Evolutionary conservation across 2,797 vertebrate genomes (phyloP), one percentile per base, ranked within the genome.

Genomic region (Rhabdophis nuchalis): DNA sequence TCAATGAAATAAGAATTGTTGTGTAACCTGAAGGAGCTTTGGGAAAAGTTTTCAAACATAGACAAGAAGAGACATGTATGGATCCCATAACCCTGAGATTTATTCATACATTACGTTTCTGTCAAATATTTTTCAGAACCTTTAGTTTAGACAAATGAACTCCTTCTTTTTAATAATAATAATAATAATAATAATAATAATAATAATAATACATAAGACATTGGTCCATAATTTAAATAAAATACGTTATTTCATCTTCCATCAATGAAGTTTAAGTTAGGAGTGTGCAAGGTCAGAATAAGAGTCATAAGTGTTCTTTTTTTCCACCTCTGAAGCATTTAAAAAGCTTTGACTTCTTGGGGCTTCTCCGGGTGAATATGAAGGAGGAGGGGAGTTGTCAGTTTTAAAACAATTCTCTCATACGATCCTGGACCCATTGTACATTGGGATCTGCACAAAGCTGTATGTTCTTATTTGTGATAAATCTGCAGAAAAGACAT

Each of bases 381-480:
- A 32, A 3, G n/a, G 54, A 18, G 2, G 14, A 20, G 4, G 54
- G 4, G 10, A 0, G 41, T 0, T 20, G 54, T 77, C 86, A 54
- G 1, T 29, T 85, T 41, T 0, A 0, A 10, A 29, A 5, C 4
- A 92, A 14, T 53, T 41, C 5, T 7, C 23, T 25, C 13, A 64
- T 4, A 25, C 46, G 20, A 0, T 58, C 1, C n/a, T 54, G 1
- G 1, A 32, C 36, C 91, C 91, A 92, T 9, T 0, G 1, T 1
- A 2, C 56, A 8, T 5, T 9, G 8, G 91, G 72, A 25, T 89
- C n/a, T 0, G 57, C 91, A 18, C 91, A 92, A 0, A 88, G n/a
- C n/a, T n/a, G n/a, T n/a, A n/a, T n/a, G n/a, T n/a, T 18, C 13
- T 0, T 0, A 29, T 85, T 8, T n/a, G n/a, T 89, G 23, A 1